These are phyloP conservation scores for Sebastiscus albofasciatus DNA, from an alignment of 2,797 vertebrate genomes.

Conservation along the genomic window DNA sequence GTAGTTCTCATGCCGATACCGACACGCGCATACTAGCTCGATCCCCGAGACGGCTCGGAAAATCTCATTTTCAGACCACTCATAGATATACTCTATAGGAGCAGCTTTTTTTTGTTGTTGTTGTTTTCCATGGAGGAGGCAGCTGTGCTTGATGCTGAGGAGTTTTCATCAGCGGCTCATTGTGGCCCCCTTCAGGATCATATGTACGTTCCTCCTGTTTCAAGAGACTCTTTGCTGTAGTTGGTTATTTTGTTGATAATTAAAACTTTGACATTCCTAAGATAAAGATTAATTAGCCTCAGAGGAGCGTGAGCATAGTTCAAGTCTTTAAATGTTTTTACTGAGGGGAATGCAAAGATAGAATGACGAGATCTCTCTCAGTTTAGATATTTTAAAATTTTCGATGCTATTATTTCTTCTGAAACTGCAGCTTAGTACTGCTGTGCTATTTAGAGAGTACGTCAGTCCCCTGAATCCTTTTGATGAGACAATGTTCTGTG, in stretches of 20 bases:
- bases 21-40: constrained; percentile 24
- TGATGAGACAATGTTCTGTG: constrained; percentile 59
- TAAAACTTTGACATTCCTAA: not conserved
- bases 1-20: constrained; percentile 57
- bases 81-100: not conserved
- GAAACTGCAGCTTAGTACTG: constrained; percentile 10
- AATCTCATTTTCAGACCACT: constrained; percentile 19
- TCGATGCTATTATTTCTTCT: constrained; percentile 20
- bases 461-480: constrained; percentile 46
- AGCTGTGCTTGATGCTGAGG: constrained; percentile 46
- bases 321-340: not conserved
- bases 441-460: constrained; percentile 60
- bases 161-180: constrained; percentile 68
- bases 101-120: not conserved
- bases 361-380: not conserved
- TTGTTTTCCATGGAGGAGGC: constrained; percentile 28
- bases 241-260: not conserved
- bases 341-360: not conserved
- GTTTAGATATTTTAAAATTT: not conserved
- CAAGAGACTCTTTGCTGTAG: constrained; percentile 17
- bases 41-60: constrained; percentile 20
- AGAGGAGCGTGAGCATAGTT: not conserved
- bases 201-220: constrained; percentile 53
- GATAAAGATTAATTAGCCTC: not conserved
- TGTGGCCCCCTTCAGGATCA: constrained; percentile 76